Conservation (phyloP, 1,140 invertebrate genomes). For the Amphibalanus amphitrite region DNA sequence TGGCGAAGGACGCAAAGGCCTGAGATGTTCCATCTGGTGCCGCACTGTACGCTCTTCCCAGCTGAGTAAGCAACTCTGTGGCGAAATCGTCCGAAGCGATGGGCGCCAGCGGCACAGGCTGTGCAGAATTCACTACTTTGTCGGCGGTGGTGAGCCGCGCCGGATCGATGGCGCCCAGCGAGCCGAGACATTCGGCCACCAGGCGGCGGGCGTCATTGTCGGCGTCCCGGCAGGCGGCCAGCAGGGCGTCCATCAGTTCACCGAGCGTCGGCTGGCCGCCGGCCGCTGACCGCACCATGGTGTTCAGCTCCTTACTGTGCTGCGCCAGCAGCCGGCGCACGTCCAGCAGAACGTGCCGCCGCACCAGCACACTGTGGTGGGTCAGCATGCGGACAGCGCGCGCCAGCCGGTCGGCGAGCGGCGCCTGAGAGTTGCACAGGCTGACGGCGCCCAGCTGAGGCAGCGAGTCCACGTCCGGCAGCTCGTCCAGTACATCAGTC, state of each 20-base stretch:
- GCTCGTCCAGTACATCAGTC: too few relatives aligned
- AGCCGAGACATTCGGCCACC: slow-evolving; percentile 32
- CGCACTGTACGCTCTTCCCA: slow-evolving; percentile 30
- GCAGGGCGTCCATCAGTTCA: neutral
- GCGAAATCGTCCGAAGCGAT: slow-evolving; percentile 30
- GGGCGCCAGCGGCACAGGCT: slow-evolving; percentile 3
- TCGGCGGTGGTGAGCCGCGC: slow-evolving; percentile 18
- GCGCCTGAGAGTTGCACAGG: too few relatives aligned
- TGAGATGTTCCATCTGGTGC: slow-evolving; percentile 25
- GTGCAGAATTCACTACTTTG: slow-evolving; percentile 6
- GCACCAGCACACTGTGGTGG: too few relatives aligned
- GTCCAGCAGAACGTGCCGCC: neutral
- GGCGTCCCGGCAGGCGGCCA: slow-evolving; percentile 21
- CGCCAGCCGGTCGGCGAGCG: too few relatives aligned
- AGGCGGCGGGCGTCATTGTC: slow-evolving; percentile 23
- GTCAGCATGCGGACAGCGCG: too few relatives aligned
- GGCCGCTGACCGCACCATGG: neutral
- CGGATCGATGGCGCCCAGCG: slow-evolving; percentile 35
- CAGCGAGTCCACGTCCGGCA: too few relatives aligned
- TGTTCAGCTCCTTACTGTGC: neutral
- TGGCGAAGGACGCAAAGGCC: slow-evolving; percentile 17
- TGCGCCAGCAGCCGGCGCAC: neutral
- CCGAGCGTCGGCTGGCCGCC: neutral
- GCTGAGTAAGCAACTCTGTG: slow-evolving; percentile 27
- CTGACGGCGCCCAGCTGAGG: too few relatives aligned